Conservation (phyloP, 2,797 vertebrate genomes). For the Acomys russatus region DNA sequence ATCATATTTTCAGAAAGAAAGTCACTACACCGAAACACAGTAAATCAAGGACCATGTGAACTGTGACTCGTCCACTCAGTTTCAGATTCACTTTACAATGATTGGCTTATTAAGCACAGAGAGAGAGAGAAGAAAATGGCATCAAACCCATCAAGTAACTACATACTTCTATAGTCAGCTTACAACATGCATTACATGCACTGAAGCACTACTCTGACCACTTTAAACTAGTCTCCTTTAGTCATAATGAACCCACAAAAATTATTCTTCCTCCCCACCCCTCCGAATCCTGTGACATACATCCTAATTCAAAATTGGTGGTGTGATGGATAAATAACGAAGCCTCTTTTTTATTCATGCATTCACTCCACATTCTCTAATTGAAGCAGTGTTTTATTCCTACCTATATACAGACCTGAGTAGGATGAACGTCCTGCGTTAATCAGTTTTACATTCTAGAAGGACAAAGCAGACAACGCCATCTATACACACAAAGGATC, state of each 20-base stretch:
- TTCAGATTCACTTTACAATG: neutral
- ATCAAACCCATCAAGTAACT: neutral
- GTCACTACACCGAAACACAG: neutral
- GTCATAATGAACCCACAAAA: neutral
- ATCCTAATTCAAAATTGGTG: neutral
- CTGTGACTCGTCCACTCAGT: neutral
- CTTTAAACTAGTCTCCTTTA: slow-evolving; percentile 16
- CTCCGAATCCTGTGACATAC: neutral
- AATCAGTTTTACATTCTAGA: neutral
- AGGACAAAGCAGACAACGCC: neutral
- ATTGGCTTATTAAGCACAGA: neutral
- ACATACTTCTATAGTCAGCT: neutral
- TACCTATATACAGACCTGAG: neutral
- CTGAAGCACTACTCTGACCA: slow-evolving; percentile 3
- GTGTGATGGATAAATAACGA: neutral
- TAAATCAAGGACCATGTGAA: neutral
- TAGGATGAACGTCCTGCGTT: neutral
- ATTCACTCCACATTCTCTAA: slow-evolving; percentile 1
- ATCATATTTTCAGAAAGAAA: neutral
- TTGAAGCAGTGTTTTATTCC: neutral
- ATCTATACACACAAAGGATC: slow-evolving; percentile 23
- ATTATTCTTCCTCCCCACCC: neutral
- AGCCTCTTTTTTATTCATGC: slow-evolving; percentile 14
- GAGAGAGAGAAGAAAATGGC: neutral
- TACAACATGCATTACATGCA: neutral